Evolutionary conservation across 1,140 invertebrate genomes (phyloP), one percentile per base, ranked within the genome.

Genomic region (Protaetia brevitarsis): DNA sequence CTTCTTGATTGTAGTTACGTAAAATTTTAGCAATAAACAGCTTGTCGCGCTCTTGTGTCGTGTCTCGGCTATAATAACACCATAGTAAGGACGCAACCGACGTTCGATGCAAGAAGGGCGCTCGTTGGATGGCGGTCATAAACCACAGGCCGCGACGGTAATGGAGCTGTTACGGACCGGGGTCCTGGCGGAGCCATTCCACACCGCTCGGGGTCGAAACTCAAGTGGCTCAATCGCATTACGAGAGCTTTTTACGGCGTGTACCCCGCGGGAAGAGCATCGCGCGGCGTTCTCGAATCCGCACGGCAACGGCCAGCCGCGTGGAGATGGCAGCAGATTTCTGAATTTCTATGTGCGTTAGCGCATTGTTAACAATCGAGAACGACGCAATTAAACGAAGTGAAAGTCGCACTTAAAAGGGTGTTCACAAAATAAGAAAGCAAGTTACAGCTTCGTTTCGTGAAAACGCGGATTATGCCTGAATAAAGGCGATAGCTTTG

Each of bases 71-170:
- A n/a, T n/a, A n/a, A n/a, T n/a, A n/a, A n/a, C n/a, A n/a, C n/a
- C n/a, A n/a, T n/a, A n/a, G n/a, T n/a, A n/a, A n/a, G n/a, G n/a
- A n/a, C n/a, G n/a, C n/a, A n/a, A n/a, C n/a, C n/a, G n/a, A n/a
- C n/a, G n/a, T n/a, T n/a, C n/a, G n/a, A n/a, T n/a, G n/a, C n/a
- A n/a, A 37, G 34, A 37, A 37, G 10, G 57, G 23, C 28, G 16
- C 13, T 10, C 8, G 28, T 61, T 57, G 65, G 66, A 69, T 69
- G 68, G 66, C 68, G 63, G 41, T 66, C 37, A 69, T 69, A 69
- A 69, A 69, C 68, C 68, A 67, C 68, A 67, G 66, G 41, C 62
- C 66, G 68, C 67, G 68, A 69, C 68, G 68, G 41, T 69, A 67
- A 69, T 69, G 60, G 66, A 69, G 68, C 67, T 66, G 66, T 69